Conservation (phyloP, 1,140 invertebrate species). For the Subanguina moxae region DNA sequence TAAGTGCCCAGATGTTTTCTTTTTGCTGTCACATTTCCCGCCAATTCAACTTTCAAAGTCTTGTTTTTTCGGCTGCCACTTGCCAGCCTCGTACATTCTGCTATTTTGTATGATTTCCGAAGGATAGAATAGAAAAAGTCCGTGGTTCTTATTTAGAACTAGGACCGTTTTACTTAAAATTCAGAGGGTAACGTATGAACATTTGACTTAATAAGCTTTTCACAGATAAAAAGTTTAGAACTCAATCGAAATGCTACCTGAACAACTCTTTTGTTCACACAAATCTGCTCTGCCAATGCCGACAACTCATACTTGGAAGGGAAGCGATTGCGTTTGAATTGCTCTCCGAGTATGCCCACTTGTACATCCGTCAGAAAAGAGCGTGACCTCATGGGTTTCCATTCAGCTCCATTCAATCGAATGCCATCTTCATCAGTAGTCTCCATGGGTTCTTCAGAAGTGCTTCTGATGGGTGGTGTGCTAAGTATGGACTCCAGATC, state of each 20-base stretch:
- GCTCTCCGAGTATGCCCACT: conserved; percentile 76
- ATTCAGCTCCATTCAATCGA: conserved; percentile 8
- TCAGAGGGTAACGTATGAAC: no score
- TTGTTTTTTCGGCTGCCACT: no score
- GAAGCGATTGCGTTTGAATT: conserved; percentile 81
- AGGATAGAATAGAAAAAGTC: no score
- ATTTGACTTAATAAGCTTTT: no score
- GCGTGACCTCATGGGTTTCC: conserved; percentile 68
- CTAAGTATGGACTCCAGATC: neutral
- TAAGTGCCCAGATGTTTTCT: no score
- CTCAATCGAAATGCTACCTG: conserved; percentile 64
- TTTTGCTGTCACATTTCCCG: no score
- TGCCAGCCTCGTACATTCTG: no score
- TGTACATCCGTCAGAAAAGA: conserved; percentile 90
- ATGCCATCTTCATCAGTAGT: conserved; percentile 5
- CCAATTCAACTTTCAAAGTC: no score
- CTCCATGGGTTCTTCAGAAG: neutral
- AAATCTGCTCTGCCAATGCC: conserved; percentile 79
- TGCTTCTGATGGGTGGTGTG: neutral
- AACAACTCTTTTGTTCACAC: conserved; percentile 84
- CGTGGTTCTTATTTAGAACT: no score
- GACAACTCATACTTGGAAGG: conserved; percentile 87
- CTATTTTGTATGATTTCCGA: no score
- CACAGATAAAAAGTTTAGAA: no score
- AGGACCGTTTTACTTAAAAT: no score